Conservation (phyloP, 2,888 invertebrate species). For the Margaritifera margaritifera region DNA sequence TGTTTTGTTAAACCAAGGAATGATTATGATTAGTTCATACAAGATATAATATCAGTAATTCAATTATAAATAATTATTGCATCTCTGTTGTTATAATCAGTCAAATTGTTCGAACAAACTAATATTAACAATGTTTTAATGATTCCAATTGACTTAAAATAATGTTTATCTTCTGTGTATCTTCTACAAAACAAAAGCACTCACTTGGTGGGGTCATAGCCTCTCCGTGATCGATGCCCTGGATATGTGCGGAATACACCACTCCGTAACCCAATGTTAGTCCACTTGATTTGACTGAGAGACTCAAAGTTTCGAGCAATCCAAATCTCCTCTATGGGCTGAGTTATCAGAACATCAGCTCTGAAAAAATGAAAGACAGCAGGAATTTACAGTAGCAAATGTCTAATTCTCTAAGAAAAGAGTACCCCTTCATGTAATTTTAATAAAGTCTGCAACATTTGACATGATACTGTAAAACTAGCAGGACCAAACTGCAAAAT, state of each 20-base stretch:
- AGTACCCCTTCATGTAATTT: too few relatives aligned
- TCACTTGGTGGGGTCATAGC: slow-evolving; percentile 72
- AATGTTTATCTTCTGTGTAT: neutral
- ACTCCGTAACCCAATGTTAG: slow-evolving; percentile 73
- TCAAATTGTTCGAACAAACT: too few relatives aligned
- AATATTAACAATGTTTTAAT: too few relatives aligned
- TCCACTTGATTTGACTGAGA: slow-evolving; percentile 73
- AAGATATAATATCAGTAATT: too few relatives aligned
- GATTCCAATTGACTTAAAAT: neutral
- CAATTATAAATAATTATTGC: too few relatives aligned
- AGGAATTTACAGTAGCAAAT: neutral
- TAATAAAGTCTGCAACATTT: too few relatives aligned
- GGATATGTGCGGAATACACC: slow-evolving; percentile 74
- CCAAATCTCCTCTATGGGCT: slow-evolving; percentile 73
- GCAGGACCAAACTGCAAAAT: too few relatives aligned
- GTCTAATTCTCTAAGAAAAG: too few relatives aligned
- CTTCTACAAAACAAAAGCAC: slow-evolving; percentile 12
- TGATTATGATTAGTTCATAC: too few relatives aligned
- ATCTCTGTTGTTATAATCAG: too few relatives aligned
- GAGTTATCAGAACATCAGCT: slow-evolving; percentile 72
- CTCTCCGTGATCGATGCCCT: slow-evolving; percentile 71
- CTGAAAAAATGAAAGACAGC: slow-evolving; percentile 41
- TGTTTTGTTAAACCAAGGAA: too few relatives aligned
- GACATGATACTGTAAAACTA: too few relatives aligned
- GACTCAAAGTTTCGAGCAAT: slow-evolving; percentile 69